Evolutionary conservation across 2,888 invertebrate species (phyloP).

Genomic region (Elmis aenea): DNA sequence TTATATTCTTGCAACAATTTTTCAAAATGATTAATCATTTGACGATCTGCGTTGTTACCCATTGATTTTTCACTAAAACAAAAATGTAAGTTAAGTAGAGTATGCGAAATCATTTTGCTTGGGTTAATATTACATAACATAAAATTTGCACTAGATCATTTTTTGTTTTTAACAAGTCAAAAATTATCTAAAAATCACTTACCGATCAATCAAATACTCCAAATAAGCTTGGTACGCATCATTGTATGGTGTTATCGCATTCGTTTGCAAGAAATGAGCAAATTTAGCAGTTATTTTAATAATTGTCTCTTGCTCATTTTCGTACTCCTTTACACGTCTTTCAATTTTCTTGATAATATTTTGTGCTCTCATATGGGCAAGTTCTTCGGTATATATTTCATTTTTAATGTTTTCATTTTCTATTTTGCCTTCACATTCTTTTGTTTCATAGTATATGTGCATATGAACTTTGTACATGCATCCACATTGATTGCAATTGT

Average conservation of each 20-base stretch:
- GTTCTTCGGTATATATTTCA: conserved; percentile 26
- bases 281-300: conserved; percentile 30
- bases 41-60: conserved; percentile 22
- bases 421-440: conserved; percentile 27
- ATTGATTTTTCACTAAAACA: conserved; percentile 31
- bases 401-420: conserved; percentile 26
- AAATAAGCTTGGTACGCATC: conserved; percentile 34
- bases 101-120: no score
- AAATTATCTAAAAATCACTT: no score
- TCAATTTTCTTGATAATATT: conserved; percentile 27
- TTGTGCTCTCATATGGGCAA: conserved; percentile 22
- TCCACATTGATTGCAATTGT: conserved; percentile 29
- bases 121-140: no score
- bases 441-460: conserved; percentile 37
- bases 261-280: conserved; percentile 32
- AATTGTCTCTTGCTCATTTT: conserved; percentile 27
- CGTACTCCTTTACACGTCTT: conserved; percentile 2
- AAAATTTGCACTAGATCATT: no score
- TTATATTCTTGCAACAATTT: conserved; percentile 29
- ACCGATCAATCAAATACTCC: conserved; percentile 31
- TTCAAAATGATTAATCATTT: conserved; percentile 25
- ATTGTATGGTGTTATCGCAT: conserved; percentile 33
- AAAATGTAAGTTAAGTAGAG: no score
- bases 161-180: no score
- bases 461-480: conserved; percentile 35